Percentiles rank a stretch among this genome's conserved stretches.
Conservation (phyloP, 2,113 vertebrate species). For the Isurus oxyrinchus region DNA sequence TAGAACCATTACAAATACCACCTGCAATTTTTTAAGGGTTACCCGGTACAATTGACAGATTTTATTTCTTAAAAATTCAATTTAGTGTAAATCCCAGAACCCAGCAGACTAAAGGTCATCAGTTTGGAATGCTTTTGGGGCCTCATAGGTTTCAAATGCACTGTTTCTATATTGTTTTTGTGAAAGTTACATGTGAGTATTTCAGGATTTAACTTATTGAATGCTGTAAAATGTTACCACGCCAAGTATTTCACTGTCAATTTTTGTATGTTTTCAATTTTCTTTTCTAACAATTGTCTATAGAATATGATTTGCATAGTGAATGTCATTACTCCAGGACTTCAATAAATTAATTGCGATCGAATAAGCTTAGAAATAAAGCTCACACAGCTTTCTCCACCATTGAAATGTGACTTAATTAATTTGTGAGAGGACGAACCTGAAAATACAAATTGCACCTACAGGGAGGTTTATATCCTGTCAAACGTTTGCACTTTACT, state of each 20-base stretch:
- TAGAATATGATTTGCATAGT: background rate
- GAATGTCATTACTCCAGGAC: background rate
- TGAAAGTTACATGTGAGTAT: background rate
- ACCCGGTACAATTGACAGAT: background rate
- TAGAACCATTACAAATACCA: background rate
- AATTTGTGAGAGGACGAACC: constrained; percentile 2
- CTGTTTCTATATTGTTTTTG: background rate
- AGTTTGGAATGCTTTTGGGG: background rate
- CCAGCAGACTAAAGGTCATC: background rate
- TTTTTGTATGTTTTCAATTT: background rate
- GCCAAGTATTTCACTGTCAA: background rate
- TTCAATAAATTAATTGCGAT: constrained; percentile 23
- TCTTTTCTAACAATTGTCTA: background rate
- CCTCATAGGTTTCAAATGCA: background rate
- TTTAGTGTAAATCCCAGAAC: background rate
- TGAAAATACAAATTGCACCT: background rate
- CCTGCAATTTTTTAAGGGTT: background rate
- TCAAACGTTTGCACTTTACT: background rate
- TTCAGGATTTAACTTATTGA: background rate
- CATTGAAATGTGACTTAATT: constrained; percentile 13
- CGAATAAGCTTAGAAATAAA: background rate
- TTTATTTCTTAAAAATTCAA: too few species aligned
- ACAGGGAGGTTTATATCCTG: background rate
- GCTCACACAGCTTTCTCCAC: background rate
- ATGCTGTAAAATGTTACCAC: background rate